Conservation (phyloP, 2,888 invertebrate genomes). For the Digitonthophagus gazella region DNA sequence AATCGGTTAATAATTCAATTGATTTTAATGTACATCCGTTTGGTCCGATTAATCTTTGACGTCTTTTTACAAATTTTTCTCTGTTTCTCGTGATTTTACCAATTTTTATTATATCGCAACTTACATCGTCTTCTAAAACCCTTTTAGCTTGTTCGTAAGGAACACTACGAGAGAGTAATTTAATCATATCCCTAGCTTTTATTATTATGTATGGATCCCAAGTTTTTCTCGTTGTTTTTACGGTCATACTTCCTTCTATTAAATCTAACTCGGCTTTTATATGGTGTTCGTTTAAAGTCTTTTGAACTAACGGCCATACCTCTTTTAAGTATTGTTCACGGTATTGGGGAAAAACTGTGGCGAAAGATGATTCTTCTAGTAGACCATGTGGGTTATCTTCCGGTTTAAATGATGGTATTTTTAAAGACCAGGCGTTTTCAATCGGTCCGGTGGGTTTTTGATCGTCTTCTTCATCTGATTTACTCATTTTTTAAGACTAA, state of each 20-base stretch:
- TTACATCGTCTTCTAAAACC: constrained; percentile 84
- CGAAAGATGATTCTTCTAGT: constrained; percentile 92
- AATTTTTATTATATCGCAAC: constrained; percentile 96
- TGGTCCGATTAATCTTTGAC: constrained; percentile 93
- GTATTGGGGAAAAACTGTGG: constrained; percentile 95
- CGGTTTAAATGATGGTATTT: constrained; percentile 82
- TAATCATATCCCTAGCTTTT: constrained; percentile 95
- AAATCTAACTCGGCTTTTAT: constrained; percentile 88
- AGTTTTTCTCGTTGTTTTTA: constrained; percentile 91
- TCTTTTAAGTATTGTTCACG: constrained; percentile 93
- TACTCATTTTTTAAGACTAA: constrained; percentile 14
- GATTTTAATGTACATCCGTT: constrained; percentile 98
- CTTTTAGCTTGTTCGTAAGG: constrained; percentile 92
- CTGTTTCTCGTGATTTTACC: constrained; percentile 85
- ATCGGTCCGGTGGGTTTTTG: constrained; percentile 57
- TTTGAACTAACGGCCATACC: constrained; percentile 93
- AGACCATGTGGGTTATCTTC: constrained; percentile 88
- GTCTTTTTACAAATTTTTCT: constrained; percentile 91
- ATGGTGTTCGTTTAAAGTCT: constrained; percentile 74
- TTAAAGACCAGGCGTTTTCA: constrained; percentile 83
- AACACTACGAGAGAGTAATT: constrained; percentile 91
- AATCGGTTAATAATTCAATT: constrained; percentile 92
- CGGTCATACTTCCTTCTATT: constrained; percentile 92
- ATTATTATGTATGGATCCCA: constrained; percentile 98
- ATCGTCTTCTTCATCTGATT: constrained; percentile 43